Evolutionary conservation across 2,888 invertebrate genomes (phyloP), one percentile per base, ranked within the genome.

Genomic region (Spatulosminthurus flaviceps): DNA sequence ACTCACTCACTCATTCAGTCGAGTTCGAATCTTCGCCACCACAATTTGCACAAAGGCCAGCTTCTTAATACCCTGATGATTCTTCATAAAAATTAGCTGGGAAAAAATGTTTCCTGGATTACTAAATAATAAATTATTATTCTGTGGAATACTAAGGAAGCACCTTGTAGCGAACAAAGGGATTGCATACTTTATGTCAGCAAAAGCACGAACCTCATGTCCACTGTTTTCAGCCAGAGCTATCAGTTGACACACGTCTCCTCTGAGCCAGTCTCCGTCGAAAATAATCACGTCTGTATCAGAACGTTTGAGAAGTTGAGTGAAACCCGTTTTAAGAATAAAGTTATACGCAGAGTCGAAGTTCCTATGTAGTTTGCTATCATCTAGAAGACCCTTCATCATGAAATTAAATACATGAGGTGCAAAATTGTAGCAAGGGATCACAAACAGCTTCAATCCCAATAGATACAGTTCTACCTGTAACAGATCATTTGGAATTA

Each of bases 41-140:
- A 64, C 24, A 26, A 22, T 26, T 2, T 64, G 2, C 24, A 64
- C 64, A 26, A 64, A 64, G 9, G 24, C 21, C 24, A 24, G 64
- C 64, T 64, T 64, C 16, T 16, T 64, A 9, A 64, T 64, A 11
- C 64, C 64, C 7, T 11, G 26, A 64, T 64, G 64, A 24, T 64
- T 64, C 24, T 64, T 64, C 64, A 64, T 64, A 24, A 64, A 64
- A 24, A 64, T 64, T 22, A 64, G 26, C 64, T 64, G 26, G 4
- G 9, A 4, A 9, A 64, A 24, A n/a, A 21, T 5, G 4, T 11
- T 64, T 26, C 64, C 21, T n/a, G n/a, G n/a, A n/a, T n/a, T n/a
- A n/a, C n/a, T n/a, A n/a, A n/a, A n/a, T n/a, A n/a, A n/a, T n/a
- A n/a, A n/a, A n/a, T n/a, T n/a, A n/a, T n/a, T n/a, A n/a, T n/a